Conservation (phyloP, 2,888 invertebrate species). For the Lochmaea crataegi region DNA sequence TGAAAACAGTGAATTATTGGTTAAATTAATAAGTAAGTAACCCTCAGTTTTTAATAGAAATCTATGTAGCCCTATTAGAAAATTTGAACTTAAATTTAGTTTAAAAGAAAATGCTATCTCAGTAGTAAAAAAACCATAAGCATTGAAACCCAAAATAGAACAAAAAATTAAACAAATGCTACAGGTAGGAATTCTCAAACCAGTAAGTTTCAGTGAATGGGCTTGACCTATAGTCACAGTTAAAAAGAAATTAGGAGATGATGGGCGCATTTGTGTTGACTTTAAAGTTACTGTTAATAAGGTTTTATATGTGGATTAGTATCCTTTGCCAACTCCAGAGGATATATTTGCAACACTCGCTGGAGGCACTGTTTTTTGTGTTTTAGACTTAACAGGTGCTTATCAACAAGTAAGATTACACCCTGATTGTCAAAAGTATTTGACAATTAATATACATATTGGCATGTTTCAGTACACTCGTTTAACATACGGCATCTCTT, state of each 20-base stretch:
- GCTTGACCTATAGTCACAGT: constrained; percentile 58
- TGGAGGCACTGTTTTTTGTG: constrained; percentile 17
- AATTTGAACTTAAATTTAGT: not conserved
- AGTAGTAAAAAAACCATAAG: constrained; percentile 19
- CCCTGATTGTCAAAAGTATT: constrained; percentile 19
- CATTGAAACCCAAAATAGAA: constrained; percentile 21
- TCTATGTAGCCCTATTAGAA: not conserved
- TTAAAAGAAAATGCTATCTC: constrained; percentile 17
- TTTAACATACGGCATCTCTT: not conserved
- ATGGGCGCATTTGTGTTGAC: constrained; percentile 56
- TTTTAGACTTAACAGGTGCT: too few relatives aligned
- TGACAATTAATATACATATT: constrained; percentile 37
- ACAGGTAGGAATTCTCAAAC: constrained; percentile 29
- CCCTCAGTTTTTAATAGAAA: constrained; percentile 8
- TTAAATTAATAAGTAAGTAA: not conserved
- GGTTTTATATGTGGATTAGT: constrained; percentile 25
- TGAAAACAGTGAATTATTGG: not conserved
- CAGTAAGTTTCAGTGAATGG: constrained; percentile 50
- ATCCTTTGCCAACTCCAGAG: constrained; percentile 30
- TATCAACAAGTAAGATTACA: too few relatives aligned
- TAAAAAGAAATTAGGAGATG: constrained; percentile 49
- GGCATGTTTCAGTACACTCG: constrained; percentile 33
- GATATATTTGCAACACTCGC: constrained; percentile 31
- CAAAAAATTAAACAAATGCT: constrained; percentile 42
- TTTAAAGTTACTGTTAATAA: constrained; percentile 47